These are phyloP conservation scores for Prochilodus magdalenae DNA, from an alignment of 2,113 vertebrate genomes.

Conservation along the genomic window DNA sequence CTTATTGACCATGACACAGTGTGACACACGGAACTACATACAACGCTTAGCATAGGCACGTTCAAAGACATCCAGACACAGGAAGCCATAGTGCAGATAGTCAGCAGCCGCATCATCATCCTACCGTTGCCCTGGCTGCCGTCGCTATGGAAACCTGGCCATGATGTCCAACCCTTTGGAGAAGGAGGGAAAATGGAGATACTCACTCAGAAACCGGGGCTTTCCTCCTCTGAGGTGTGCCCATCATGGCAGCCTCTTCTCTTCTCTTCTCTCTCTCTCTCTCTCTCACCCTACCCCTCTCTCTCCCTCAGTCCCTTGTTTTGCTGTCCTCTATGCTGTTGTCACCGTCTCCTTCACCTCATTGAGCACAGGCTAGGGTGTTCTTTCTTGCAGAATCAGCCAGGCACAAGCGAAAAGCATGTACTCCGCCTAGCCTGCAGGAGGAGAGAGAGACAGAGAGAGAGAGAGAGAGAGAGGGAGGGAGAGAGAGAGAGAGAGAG, in stretches of 20 bases:
- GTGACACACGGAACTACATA: conserved; percentile 1
- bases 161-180: conserved; percentile 52
- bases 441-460: conserved; percentile 40
- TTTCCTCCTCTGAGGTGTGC: conserved; percentile 55
- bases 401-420: conserved; percentile 32
- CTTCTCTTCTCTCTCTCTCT: conserved; percentile 10
- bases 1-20: neutral
- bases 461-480: conserved; percentile 36
- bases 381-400: conserved; percentile 41
- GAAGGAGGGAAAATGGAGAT: conserved; percentile 50
- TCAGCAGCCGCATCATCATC: conserved; percentile 42
- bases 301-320: neutral
- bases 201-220: conserved; percentile 58
- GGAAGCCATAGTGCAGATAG: conserved; percentile 45
- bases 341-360: conserved; percentile 36
- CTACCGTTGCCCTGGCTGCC: conserved; percentile 44
- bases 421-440: conserved; percentile 48
- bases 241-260: conserved; percentile 50
- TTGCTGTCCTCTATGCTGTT: neutral
- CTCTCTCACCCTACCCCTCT: neutral
- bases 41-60: conserved; percentile 13
- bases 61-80: conserved; percentile 39
- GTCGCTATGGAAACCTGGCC: conserved; percentile 57
- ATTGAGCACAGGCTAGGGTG: conserved; percentile 1
- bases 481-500: conserved; percentile 40